Evolutionary conservation across 2,888 invertebrate genomes (phyloP).

Genomic region (Eristalis intricaria): DNA sequence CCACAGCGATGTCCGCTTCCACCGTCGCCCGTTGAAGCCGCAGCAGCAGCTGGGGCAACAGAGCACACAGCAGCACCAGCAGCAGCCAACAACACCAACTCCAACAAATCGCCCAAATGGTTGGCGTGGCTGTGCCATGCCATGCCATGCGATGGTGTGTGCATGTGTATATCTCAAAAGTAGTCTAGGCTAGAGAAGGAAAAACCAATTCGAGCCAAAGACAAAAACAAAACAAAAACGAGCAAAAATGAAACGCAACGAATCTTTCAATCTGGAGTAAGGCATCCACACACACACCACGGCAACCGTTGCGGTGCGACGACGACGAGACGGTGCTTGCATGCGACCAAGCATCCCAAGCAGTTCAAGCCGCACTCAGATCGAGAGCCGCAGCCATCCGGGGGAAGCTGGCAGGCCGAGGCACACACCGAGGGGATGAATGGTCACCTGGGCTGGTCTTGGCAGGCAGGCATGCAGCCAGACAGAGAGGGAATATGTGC

Average conservation of each 20-base stretch:
- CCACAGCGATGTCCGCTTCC: neutral
- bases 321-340: conserved; percentile 50
- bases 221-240: neutral
- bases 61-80: conserved; percentile 31
- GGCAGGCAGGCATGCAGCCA: neutral
- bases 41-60: neutral
- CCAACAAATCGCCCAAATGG: conserved; percentile 70
- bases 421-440: conserved; percentile 66
- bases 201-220: neutral
- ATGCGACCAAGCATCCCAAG: conserved; percentile 15
- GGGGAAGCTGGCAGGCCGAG: conserved; percentile 32
- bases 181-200: conserved; percentile 65
- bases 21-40: neutral
- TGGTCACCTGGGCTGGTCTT: conserved; percentile 63
- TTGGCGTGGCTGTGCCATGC: conserved; percentile 56
- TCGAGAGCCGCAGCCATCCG: conserved; percentile 16
- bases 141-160: conserved; percentile 17
- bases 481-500: neutral
- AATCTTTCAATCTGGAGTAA: conserved; percentile 69
- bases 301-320: conserved; percentile 14
- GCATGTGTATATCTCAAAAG: conserved; percentile 65
- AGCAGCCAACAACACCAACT: conserved; percentile 60
- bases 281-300: neutral
- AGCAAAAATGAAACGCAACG: conserved; percentile 11
- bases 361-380: conserved; percentile 43